Evolutionary conservation across 2,113 vertebrate genomes (phyloP).

Genomic region (Euleptes europaea): DNA sequence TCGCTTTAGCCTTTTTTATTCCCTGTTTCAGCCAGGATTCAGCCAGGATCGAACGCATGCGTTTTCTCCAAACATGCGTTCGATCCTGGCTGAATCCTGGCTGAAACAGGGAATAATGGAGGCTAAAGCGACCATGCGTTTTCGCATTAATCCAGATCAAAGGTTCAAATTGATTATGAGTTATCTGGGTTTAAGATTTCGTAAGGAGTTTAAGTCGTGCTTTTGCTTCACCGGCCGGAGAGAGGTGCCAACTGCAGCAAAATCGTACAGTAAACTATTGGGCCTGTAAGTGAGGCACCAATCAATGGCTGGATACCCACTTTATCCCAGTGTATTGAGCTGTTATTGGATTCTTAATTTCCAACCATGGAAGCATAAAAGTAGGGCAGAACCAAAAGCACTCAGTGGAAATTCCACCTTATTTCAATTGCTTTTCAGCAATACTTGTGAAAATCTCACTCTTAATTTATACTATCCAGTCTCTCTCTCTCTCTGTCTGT

Average conservation of each 20-base stretch:
- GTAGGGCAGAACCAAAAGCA: background rate
- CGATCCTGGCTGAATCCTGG: too few species aligned
- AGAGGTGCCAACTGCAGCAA: background rate
- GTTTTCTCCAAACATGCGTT: too few species aligned
- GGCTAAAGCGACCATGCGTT: too few species aligned
- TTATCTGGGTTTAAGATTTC: background rate
- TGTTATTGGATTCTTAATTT: background rate
- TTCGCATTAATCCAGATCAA: conserved; percentile 9
- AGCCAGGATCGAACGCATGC: too few species aligned
- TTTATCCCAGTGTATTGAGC: background rate
- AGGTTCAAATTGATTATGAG: conserved; percentile 4
- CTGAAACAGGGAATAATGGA: too few species aligned
- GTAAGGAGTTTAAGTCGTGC: background rate
- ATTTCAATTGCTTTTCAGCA: too few species aligned
- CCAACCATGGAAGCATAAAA: background rate
- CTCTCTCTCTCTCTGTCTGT: too few species aligned
- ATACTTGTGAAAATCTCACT: too few species aligned
- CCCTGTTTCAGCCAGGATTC: too few species aligned
- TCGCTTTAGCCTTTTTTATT: too few species aligned
- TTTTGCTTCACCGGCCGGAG: background rate
- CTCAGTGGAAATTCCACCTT: background rate
- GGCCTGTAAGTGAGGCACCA: too few species aligned
- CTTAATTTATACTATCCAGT: too few species aligned
- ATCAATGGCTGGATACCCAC: background rate
- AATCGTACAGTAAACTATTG: background rate